Evolutionary conservation across 2,113 vertebrate species (phyloP).

Genomic region (Platycercus adscitus): DNA sequence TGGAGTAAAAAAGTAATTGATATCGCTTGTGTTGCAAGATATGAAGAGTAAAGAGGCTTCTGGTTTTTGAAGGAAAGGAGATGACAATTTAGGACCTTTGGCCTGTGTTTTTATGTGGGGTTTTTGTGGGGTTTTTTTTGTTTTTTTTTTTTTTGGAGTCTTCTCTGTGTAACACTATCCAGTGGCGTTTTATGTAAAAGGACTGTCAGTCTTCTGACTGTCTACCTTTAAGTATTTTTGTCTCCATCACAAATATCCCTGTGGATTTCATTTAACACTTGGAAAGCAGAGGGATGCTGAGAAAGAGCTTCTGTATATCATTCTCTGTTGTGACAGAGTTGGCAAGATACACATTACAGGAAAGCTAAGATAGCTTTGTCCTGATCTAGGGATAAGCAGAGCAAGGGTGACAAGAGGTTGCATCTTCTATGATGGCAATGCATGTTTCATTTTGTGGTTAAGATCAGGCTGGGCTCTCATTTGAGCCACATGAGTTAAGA

Average conservation of each 20-base stretch:
- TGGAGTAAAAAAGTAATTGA: not conserved
- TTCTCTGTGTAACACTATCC: not conserved
- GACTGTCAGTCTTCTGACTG: not conserved
- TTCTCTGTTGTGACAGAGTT: not conserved
- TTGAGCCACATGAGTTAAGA: not conserved
- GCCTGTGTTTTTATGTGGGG: not conserved
- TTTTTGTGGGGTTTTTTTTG: too few species aligned
- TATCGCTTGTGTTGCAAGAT: not conserved
- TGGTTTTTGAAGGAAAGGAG: not conserved
- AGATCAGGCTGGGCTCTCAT: not conserved
- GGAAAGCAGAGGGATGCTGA: not conserved
- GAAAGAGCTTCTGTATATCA: not conserved
- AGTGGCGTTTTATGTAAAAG: not conserved
- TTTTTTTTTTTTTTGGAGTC: not conserved
- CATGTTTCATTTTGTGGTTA: not conserved
- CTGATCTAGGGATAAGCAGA: not conserved
- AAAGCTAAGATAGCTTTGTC: not conserved
- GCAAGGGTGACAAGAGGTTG: not conserved
- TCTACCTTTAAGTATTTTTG: not conserved
- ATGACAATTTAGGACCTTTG: not conserved
- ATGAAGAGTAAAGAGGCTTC: not conserved
- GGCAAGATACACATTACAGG: not conserved
- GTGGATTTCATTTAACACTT: not conserved
- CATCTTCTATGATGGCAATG: rapidly evolving
- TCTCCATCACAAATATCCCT: not conserved